Percentiles rank a stretch among this genome's conserved stretches.
These are phyloP conservation scores for Cyclophora punctaria DNA, from an alignment of 2,888 invertebrate species.

Conservation along the genomic window DNA sequence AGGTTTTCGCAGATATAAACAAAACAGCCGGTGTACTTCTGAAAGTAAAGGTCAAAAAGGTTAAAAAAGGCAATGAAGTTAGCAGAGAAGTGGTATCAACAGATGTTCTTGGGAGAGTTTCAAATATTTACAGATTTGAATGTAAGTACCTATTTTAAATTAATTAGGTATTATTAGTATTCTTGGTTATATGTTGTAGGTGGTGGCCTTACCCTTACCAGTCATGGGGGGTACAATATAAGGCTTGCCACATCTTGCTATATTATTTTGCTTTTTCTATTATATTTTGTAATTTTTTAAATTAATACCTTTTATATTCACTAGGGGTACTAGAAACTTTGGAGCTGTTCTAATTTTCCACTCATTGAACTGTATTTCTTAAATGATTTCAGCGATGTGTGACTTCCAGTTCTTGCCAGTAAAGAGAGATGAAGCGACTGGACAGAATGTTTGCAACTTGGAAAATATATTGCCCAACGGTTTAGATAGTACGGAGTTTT, in stretches of 20 bases:
- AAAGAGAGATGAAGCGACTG: conserved; percentile 40
- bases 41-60: conserved; percentile 79
- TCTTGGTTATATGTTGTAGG: too few species aligned
- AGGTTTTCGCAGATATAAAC: conserved; percentile 81
- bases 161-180: too few species aligned
- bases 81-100: conserved; percentile 58
- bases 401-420: conserved; percentile 96
- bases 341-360: too few species aligned
- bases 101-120: conserved; percentile 76
- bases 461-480: conserved; percentile 78
- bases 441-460: conserved; percentile 75
- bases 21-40: conserved; percentile 82
- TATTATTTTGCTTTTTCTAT: too few species aligned
- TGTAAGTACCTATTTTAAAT: conserved; percentile 55
- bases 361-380: too few species aligned
- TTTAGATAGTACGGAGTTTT: conserved; percentile 38
- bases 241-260: too few species aligned
- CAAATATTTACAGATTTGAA: conserved; percentile 78
- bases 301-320: too few species aligned
- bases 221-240: too few species aligned
- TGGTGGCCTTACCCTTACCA: too few species aligned
- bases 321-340: too few species aligned
- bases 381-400: conserved; percentile 79
- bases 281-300: too few species aligned
- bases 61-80: conserved; percentile 48